phyloP scores from a whole-genome alignment of 2,113 vertebrate species.

The Archilochus colubris region DNA sequence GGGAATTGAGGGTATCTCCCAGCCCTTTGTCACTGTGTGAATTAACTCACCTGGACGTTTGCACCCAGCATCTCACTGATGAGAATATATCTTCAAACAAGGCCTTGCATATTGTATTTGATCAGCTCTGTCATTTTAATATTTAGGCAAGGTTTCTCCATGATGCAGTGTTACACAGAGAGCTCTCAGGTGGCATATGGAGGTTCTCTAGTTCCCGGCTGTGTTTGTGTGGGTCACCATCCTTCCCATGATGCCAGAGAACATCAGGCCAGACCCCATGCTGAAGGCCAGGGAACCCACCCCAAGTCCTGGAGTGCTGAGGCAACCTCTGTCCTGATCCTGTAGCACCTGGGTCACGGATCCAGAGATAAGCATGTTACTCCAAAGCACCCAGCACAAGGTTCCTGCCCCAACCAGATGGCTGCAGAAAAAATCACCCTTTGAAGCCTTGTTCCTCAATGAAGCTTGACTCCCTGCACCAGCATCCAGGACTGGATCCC shows the following conservation, averaged over 20 bases:
- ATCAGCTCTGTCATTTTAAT: background rate
- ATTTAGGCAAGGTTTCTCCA: background rate
- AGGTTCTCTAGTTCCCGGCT: background rate
- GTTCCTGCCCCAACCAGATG: background rate
- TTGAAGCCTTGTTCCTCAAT: fast-evolving
- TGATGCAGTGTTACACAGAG: fast-evolving
- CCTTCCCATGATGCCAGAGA: background rate
- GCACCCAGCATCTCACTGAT: background rate
- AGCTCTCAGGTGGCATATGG: background rate
- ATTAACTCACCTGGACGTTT: background rate
- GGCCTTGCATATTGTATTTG: background rate
- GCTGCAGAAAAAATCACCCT: background rate
- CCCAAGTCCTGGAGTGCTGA: background rate
- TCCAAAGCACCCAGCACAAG: background rate
- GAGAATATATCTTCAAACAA: background rate
- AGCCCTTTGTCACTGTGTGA: background rate
- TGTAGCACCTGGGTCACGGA: background rate
- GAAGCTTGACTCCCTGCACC: background rate
- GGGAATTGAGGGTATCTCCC: constrained; percentile 10
- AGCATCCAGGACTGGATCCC: background rate
- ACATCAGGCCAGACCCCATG: fast-evolving
- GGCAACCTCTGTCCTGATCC: background rate
- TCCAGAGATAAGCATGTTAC: background rate
- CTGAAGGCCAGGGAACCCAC: background rate
- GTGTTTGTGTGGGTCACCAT: background rate